Conservation (phyloP, 2,113 vertebrate genomes). For the Pteruthius melanotis region DNA sequence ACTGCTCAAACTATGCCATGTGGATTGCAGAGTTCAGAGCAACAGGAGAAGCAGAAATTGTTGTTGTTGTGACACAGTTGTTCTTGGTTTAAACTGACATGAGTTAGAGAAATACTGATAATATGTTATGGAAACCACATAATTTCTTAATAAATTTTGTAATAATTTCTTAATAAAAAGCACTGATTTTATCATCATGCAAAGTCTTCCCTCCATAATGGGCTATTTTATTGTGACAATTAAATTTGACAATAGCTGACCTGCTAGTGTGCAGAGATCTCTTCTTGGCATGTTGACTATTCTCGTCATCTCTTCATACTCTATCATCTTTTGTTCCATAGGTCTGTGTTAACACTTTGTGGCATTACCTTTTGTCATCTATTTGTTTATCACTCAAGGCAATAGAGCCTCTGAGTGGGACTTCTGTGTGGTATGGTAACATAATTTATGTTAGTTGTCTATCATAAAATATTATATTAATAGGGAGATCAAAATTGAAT, state of each 20-base stretch:
- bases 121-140: not conserved
- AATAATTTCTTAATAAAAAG: not conserved
- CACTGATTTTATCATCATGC: not conserved
- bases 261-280: not conserved
- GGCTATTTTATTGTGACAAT: not conserved
- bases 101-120: not conserved
- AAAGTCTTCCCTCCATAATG: not conserved
- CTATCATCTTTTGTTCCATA: not conserved
- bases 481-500: not conserved
- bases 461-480: not conserved
- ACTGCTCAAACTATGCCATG: not conserved
- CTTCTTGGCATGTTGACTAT: not conserved
- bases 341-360: not conserved
- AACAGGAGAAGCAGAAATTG: not conserved
- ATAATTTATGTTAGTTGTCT: conserved; percentile 3
- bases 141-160: not conserved
- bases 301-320: not conserved
- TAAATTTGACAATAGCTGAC: not conserved
- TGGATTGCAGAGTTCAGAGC: not conserved
- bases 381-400: not conserved
- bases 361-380: not conserved
- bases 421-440: not conserved
- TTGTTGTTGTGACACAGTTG: not conserved
- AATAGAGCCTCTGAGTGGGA: not conserved
- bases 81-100: not conserved